These are phyloP conservation scores for Enteromius viviparus DNA, from an alignment of 2,797 vertebrate species.

Conservation along the genomic window DNA sequence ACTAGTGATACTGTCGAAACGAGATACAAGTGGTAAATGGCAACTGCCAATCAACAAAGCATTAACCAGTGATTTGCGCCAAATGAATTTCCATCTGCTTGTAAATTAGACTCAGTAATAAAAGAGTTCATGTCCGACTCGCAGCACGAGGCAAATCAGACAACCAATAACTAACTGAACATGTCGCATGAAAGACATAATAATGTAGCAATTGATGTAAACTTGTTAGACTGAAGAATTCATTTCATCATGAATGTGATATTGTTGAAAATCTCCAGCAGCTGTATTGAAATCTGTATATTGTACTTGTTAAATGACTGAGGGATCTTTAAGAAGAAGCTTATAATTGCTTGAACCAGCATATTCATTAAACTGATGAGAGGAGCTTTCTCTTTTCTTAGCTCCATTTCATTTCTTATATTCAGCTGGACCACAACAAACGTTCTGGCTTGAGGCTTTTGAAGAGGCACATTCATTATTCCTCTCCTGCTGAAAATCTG, in stretches of 20 bases:
- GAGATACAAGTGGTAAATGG: constrained; percentile 37
- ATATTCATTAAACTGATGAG: constrained; percentile 25
- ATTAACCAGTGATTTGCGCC: constrained; percentile 12
- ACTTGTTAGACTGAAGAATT: neutral
- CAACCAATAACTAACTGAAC: neutral
- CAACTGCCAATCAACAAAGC: constrained; percentile 36
- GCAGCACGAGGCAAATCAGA: neutral
- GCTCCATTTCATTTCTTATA: constrained; percentile 38
- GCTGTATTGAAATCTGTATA: neutral
- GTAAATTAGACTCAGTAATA: constrained; percentile 8
- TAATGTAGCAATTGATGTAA: neutral
- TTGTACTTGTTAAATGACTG: neutral
- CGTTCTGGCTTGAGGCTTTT: constrained; percentile 35
- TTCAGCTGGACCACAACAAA: constrained; percentile 45
- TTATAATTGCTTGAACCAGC: constrained; percentile 4
- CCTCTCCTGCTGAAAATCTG: constrained; percentile 40
- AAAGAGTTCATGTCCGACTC: neutral
- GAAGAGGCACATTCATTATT: constrained; percentile 44
- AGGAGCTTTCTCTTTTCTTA: constrained; percentile 21
- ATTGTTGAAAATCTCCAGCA: neutral
- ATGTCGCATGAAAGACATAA: neutral
- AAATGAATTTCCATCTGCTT: constrained; percentile 37
- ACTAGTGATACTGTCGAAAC: constrained; percentile 38
- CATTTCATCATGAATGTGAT: neutral
- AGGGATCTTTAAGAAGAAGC: neutral